Conservation (phyloP, 2,113 vertebrate species). For the Cinclus cinclus region DNA sequence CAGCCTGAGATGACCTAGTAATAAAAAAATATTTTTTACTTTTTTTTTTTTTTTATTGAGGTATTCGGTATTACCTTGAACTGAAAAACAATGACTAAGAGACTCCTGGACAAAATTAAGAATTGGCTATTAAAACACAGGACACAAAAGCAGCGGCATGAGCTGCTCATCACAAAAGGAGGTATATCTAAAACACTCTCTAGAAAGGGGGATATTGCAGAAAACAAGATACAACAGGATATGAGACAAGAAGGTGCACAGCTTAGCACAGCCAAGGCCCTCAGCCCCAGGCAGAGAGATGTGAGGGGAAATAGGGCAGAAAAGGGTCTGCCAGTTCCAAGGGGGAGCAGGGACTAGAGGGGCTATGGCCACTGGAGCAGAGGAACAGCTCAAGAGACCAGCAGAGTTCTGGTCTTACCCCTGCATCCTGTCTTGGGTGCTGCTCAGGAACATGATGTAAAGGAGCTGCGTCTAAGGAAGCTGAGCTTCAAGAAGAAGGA, state of each 20-base stretch:
- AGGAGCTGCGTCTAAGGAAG: background rate
- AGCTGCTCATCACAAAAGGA: background rate
- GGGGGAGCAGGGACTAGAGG: background rate
- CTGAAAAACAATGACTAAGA: background rate
- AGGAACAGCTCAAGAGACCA: background rate
- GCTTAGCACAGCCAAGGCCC: too few species aligned
- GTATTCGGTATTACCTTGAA: background rate
- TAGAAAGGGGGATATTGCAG: background rate
- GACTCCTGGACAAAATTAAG: background rate
- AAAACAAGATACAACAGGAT: background rate
- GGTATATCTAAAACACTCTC: background rate
- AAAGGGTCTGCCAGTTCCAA: too few species aligned
- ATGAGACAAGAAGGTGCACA: background rate
- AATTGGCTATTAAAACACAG: fast-evolving
- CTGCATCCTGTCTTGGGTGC: background rate
- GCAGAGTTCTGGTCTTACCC: too few species aligned
- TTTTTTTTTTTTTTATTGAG: background rate
- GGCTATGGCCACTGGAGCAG: fast-evolving
- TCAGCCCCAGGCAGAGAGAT: too few species aligned
- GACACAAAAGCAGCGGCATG: fast-evolving
- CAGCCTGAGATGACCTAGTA: background rate
- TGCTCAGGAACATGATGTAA: background rate
- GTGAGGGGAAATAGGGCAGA: fast-evolving
- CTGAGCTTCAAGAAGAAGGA: background rate
- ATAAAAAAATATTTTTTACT: background rate